These are phyloP conservation scores for Desmophyllum pertusum DNA, from an alignment of 92 coral and sea anemone species.

Conservation along the genomic window DNA sequence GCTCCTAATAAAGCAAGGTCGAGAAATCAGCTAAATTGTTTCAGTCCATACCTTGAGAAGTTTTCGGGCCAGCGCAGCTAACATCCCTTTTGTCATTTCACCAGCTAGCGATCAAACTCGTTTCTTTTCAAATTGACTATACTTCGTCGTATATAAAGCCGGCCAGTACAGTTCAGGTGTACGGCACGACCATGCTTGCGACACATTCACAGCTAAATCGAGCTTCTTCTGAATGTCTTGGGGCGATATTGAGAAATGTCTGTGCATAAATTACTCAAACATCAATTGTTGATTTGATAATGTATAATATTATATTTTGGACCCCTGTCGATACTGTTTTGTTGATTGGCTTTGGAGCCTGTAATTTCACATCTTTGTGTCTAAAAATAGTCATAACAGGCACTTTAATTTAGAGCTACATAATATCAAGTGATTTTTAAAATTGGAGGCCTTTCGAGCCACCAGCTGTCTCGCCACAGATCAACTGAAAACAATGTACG, in stretches of 20 bases:
- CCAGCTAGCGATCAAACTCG: not conserved
- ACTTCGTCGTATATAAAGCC: not conserved
- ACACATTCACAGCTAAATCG: not conserved
- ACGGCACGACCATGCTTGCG: not conserved
- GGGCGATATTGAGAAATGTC: slow-evolving; percentile 11
- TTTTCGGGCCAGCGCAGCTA: slow-evolving; percentile 16
- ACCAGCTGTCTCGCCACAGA: not conserved
- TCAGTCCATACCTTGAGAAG: slow-evolving; percentile 28
- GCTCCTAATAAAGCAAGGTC: no score
- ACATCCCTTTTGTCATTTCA: slow-evolving; percentile 13
- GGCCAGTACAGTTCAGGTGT: not conserved
- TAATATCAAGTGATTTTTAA: not conserved
- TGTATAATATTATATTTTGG: slow-evolving; percentile 1
- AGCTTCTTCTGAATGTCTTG: not conserved
- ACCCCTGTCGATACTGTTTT: slow-evolving; percentile 11
- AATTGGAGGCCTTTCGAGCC: not conserved
- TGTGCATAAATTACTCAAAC: slow-evolving; percentile 6
- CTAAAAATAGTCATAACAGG: slow-evolving; percentile 8
- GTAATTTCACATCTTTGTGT: slow-evolving; percentile 23
- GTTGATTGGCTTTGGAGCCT: slow-evolving; percentile 7
- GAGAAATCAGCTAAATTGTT: not conserved
- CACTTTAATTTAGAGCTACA: not conserved
- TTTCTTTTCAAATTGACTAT: not conserved
- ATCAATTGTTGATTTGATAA: slow-evolving; percentile 5
- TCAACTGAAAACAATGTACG: not conserved